Percentiles rank a stretch among this genome's conserved stretches.
Evolutionary conservation across 2,888 invertebrate genomes (phyloP).

Genomic region (Himalopsyche kuldschensis): DNA sequence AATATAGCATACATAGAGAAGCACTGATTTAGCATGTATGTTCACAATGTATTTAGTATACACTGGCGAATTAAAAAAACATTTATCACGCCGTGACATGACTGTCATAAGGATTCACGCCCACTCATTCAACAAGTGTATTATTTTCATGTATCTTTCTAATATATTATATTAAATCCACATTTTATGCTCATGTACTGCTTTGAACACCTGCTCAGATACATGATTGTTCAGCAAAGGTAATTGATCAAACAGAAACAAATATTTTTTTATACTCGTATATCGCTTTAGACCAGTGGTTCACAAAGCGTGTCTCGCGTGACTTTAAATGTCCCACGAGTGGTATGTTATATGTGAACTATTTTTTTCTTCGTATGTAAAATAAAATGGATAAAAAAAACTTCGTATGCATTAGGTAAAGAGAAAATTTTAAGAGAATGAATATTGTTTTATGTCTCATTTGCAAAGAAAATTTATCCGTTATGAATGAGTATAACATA

Average conservation of each 20-base stretch:
- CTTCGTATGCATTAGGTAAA: too few species aligned
- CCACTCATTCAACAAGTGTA: not conserved
- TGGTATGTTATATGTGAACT: too few species aligned
- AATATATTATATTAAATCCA: not conserved
- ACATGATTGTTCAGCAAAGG: not conserved
- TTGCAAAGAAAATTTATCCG: too few species aligned
- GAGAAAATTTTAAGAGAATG: too few species aligned
- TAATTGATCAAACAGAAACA: not conserved
- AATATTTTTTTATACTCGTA: not conserved
- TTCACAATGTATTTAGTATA: not conserved
- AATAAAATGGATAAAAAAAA: too few species aligned
- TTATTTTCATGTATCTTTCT: not conserved
- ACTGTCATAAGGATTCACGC: not conserved
- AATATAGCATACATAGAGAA: not conserved
- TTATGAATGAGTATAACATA: too few species aligned
- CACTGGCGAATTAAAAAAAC: not conserved
- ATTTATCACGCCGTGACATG: not conserved
- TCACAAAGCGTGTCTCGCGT: too few species aligned
- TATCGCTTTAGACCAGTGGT: too few species aligned
- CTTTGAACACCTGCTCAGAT: not conserved
- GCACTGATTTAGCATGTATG: not conserved
- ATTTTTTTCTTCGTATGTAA: too few species aligned
- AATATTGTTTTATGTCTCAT: too few species aligned
- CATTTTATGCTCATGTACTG: not conserved
- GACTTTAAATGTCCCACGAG: too few species aligned